Evolutionary conservation across 35 echinoderm and acorn worm genomes (phyloP).

Genomic region (Heliocidaris erythrogramma): DNA sequence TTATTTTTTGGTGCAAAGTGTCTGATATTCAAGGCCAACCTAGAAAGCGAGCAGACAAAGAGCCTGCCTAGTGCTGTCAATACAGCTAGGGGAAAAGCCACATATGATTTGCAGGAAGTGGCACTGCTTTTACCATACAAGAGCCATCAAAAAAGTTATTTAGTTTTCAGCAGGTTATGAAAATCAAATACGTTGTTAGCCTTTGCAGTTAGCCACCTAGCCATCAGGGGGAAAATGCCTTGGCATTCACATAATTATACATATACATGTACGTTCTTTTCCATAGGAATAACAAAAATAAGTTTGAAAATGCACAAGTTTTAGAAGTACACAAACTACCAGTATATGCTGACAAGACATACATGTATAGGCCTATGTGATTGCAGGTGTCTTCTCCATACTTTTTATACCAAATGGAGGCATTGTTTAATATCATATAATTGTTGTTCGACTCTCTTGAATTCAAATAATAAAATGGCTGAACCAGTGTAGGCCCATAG

Average conservation of each 20-base stretch:
- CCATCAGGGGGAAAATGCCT: too few relatives aligned
- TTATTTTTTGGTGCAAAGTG: neutral
- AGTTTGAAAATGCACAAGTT: too few relatives aligned
- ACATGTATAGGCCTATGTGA: neutral
- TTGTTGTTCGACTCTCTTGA: too few relatives aligned
- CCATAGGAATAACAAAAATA: too few relatives aligned
- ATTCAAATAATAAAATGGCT: too few relatives aligned
- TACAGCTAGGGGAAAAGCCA: neutral
- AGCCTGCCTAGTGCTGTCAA: neutral
- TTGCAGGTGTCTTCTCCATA: neutral
- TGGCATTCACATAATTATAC: too few relatives aligned
- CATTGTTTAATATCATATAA: too few relatives aligned
- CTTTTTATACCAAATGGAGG: too few relatives aligned
- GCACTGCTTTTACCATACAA: neutral
- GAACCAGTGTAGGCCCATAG: neutral
- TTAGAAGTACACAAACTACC: too few relatives aligned
- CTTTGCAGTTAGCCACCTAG: too few relatives aligned
- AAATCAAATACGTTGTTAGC: too few relatives aligned
- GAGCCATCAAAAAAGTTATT: constrained; percentile 1
- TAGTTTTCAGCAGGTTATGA: neutral
- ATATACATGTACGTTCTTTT: too few relatives aligned
- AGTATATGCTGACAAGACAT: neutral
- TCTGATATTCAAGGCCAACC: neutral
- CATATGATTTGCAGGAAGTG: neutral
- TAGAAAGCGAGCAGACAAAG: neutral